Evolutionary conservation across 2,113 vertebrate genomes (phyloP), one percentile per base, ranked within the genome.

Genomic region (Leptodactylus fuscus): DNA sequence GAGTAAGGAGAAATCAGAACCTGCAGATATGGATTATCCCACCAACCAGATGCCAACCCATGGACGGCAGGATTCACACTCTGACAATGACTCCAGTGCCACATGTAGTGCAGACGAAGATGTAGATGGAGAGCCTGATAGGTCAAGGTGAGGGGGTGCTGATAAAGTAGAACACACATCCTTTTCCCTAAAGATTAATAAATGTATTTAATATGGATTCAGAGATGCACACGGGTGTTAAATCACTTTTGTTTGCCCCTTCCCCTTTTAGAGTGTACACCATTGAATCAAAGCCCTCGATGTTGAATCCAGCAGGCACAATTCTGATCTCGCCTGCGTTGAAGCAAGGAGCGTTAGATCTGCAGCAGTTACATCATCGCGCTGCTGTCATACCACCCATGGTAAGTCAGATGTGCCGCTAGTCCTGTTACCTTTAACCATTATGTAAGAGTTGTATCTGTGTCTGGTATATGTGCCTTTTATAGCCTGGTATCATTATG

Each of bases 31-130:
- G 83, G 93, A 92, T 48, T 90, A 94, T 0, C 87, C 87, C 51
- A 73, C 89, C 46, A 49, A 91, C 62, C 93, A 91, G 18, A 91
- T 88, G 34, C 76, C 90, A n/a, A 65, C 32, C 20, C 1, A 88
- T 79, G 88, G 81, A 32, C 91, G 93, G 77, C 82, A 89, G 3
- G 95, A 95, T 24, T 91, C 93, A 15, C 95, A 95, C 76, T 99
- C 98, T 0, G 98, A 99, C 87, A 97, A 99, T 15, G 98, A 99
- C 87, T 99, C 98, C 0, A 99, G 98, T 88, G 98, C 98, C 90
- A 99, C 98, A 15, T 99, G 98, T 92, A 99, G 98, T 87, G 98
- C 98, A 5, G 98, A 99, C 34, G 98, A 99, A 88, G 98, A 98
- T 13, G 96, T 96, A 71, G 98, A 99, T 18, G 95, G 94, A 16